Evolutionary conservation across 2,113 vertebrate species (phyloP), one percentile per base, ranked within the genome.

Genomic region (Heptranchias perlo): DNA sequence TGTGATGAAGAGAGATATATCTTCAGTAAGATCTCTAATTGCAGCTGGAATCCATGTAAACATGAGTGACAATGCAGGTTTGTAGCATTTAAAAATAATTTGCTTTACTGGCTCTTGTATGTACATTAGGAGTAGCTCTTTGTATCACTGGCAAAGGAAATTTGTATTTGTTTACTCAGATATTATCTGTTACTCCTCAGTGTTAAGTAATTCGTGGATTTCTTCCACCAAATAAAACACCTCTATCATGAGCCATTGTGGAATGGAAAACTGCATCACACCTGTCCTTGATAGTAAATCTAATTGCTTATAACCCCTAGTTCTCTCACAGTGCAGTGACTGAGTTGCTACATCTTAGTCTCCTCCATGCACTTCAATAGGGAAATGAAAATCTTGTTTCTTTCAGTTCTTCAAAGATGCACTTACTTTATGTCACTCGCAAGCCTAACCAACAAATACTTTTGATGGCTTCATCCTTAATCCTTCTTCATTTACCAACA

Each of bases 11-110:
- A 96, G 97, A 97, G 96, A 98, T 96, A 91, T 98, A 94, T 96
- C 96, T 87, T 96, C 96, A 65, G 97, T 98, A 96, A 98, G 97
- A 97, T 67, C 47, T n/a, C 97, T 99, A 0, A 97, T 99, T 97
- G 96, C 97, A 65, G 97, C 97, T 96, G 98, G 98, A 96, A 97
- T 98, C 96, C 96, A 97, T 96, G 97, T 99, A 95, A 98, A 99
- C 97, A 96, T 97, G 16, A 96, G 97, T 96, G 98, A 99, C 96
- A 94, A 98, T 96, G 97, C 98, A 98, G 98, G 98, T 99, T 96
- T 97, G 97, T 96, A 44, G 89, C 82, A n/a, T 44, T 84, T 87
- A 2, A 31, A 86, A 28, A n/a, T 2, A n/a, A 92, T 23, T 7
- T 52, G 8, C 18, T 94, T n/a, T 93, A 93, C 31, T 23, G 35